Conservation (phyloP, 2,113 vertebrate genomes). For the Lanius collurio region DNA sequence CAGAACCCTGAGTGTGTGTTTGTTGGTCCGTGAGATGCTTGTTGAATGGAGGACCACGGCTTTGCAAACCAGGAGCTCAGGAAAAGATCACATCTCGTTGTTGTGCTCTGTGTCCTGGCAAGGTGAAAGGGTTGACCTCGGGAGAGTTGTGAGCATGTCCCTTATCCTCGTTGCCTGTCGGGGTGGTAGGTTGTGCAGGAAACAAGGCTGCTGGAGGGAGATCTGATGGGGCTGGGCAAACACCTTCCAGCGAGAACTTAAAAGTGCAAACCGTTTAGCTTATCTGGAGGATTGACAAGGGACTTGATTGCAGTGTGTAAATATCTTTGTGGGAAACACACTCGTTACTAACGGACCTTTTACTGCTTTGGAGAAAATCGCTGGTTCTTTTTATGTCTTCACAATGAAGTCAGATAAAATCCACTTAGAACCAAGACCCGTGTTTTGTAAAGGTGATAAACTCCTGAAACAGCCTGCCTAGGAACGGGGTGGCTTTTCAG, state of each 20-base stretch:
- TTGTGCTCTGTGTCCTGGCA: fast-evolving
- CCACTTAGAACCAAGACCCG: slow-evolving; percentile 8
- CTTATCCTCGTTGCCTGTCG: fast-evolving
- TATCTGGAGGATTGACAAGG: slow-evolving; percentile 57
- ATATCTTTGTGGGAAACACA: slow-evolving; percentile 40
- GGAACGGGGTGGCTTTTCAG: not conserved
- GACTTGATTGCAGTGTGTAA: slow-evolving; percentile 43
- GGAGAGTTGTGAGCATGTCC: fast-evolving
- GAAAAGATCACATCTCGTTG: not conserved
- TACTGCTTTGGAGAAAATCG: slow-evolving; percentile 30
- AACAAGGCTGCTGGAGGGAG: not conserved
- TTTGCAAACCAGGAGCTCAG: not conserved
- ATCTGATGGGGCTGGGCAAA: slow-evolving; percentile 31
- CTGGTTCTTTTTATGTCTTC: slow-evolving; percentile 50
- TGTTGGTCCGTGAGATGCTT: not conserved
- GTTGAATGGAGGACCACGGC: not conserved
- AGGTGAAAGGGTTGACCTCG: not conserved
- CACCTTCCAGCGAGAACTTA: slow-evolving; percentile 38
- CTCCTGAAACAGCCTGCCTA: not conserved
- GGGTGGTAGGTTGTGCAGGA: not conserved
- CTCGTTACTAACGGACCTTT: slow-evolving; percentile 27
- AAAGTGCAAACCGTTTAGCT: slow-evolving; percentile 51
- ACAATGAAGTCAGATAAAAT: slow-evolving; percentile 56
- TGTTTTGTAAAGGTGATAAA: slow-evolving; percentile 45
- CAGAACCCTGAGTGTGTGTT: not conserved